Base-by-base conservation (phyloP, 2,888 invertebrate genomes). In the Carterocephalus palaemon region DNA sequence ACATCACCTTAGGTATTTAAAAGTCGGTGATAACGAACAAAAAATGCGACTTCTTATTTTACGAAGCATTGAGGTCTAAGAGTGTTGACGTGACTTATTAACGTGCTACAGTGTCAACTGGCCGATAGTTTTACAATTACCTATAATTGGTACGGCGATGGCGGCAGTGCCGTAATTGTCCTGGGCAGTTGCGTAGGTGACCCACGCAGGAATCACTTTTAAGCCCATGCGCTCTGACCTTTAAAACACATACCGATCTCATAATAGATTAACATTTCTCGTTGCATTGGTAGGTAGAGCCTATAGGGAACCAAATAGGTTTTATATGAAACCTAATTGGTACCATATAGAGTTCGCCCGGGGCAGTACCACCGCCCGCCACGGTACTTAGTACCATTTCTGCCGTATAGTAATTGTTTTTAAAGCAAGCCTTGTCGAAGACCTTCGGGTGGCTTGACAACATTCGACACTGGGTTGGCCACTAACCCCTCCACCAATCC, bases 121-220 rank as follows among this genome's bases (percentile, higher is more conserved):
- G 33, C 33, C 41, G 33, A 41, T 41, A 26, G 41, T 41, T 41
- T 41, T 41, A 41, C 41, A 41, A 41, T 41, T 33, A 41, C 19
- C 19, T 33, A 28, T 28, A 41, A 33, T 41, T 41, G 41, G 33
- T 19, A 13, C 33, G 19, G 20, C 8, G 34, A 23, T 23, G 41
- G 26, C 19, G 19, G 17, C 6, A 8, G 28, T 9, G 20, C 26
- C 20, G 26, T 42, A 34, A 42, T 42, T 42, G 42, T 28, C 34
- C 42, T 8, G 19, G 24, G 8, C 33, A 31, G 15, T 31, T 23
- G 20, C 17, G 10, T 17, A 13, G 8, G 23, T 33, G 41, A n/a
- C 51, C 51, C 45, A 45, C 49, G 41, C 37, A 26, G 37, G 47
- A 49, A 51, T 49, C 46, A 17, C 49, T 10, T 15, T 9, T 9